Evolutionary conservation across 2,888 invertebrate genomes (phyloP), one percentile per base, ranked within the genome.

Genomic region (Drosophila hamatofila): DNA sequence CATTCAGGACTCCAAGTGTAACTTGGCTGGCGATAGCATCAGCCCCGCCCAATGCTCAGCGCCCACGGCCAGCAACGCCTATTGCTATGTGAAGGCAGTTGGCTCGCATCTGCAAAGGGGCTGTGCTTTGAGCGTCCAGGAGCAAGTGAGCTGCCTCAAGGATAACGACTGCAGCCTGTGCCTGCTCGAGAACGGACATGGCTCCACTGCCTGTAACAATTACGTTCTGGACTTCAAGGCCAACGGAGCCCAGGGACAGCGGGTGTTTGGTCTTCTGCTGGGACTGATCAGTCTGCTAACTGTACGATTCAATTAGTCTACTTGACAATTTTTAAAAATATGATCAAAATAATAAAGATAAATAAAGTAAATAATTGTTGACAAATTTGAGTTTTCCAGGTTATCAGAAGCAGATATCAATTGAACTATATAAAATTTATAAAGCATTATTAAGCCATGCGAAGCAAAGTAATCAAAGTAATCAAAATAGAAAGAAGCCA

Each of bases 51-150:
- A 85, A 35, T 92, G 92, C 57, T 70, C 80, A 4, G 72, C 87
- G 3, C 87, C 92, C 37, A 88, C 90, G 3, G 75, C 90, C 0
- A 67, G 60, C 4, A 92, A 92, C 48, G 89, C 92, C n/a, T 92
- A 91, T 48, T 92, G 92, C 64, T 92, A 82, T 41, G 86, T 90
- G 9, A 88, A 80, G 52, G 39, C 64, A 3, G 62, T 46, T 6
- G 74, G 69, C 0, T 11, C 12, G 0, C 33, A 67, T n/a, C 48
- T 87, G 0, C 71, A 78, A 49, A 76, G 93, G 1, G 92, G 93
- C 21, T 92, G 92, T 58, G 76, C 91, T 0, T 41, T 85, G 8
- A 78, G 83, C 35, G 72, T 88, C 0, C 73, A 75, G 57, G 88
- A 92, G 44, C 92, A 92, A 37, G 44, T 73, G 11, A 74, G 63